Conservation (phyloP, 2,888 invertebrate genomes). For the Drosophila aldrichi region DNA sequence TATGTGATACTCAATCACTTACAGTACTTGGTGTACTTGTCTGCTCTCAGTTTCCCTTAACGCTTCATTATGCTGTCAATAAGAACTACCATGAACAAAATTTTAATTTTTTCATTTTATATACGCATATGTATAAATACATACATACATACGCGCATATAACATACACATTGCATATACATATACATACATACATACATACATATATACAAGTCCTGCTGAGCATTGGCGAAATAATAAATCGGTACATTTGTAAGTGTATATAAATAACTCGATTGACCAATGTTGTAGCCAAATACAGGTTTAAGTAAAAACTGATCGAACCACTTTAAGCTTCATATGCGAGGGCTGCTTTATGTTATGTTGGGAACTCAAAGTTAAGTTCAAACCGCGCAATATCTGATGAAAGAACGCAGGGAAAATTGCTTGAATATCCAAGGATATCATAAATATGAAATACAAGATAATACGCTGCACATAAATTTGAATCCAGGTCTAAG, state of each 20-base stretch:
- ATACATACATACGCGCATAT: not conserved
- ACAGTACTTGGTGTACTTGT: constrained; percentile 1
- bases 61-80: constrained; percentile 34
- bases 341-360: constrained; percentile 9
- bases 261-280: constrained; percentile 35
- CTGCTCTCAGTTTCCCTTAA: constrained; percentile 7
- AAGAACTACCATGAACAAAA: constrained; percentile 6
- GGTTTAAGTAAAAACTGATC: constrained; percentile 61
- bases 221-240: constrained; percentile 4
- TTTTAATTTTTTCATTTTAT: not conserved
- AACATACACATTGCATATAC: too few relatives aligned
- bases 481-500: not conserved
- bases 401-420: not conserved
- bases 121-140: not conserved
- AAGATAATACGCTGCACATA: not conserved
- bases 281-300: constrained; percentile 38
- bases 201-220: constrained; percentile 16
- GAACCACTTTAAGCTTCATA: constrained; percentile 42
- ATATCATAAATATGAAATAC: not conserved
- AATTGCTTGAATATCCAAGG: too few relatives aligned
- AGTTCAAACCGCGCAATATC: constrained; percentile 1
- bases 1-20: constrained; percentile 30
- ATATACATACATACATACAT: not conserved
- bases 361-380: not conserved
- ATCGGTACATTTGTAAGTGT: not conserved